Percentiles rank a stretch among this genome's conserved stretches.
These are phyloP conservation scores for Tenualosa ilisha DNA, from an alignment of 2,797 vertebrate genomes.

Conservation along the genomic window DNA sequence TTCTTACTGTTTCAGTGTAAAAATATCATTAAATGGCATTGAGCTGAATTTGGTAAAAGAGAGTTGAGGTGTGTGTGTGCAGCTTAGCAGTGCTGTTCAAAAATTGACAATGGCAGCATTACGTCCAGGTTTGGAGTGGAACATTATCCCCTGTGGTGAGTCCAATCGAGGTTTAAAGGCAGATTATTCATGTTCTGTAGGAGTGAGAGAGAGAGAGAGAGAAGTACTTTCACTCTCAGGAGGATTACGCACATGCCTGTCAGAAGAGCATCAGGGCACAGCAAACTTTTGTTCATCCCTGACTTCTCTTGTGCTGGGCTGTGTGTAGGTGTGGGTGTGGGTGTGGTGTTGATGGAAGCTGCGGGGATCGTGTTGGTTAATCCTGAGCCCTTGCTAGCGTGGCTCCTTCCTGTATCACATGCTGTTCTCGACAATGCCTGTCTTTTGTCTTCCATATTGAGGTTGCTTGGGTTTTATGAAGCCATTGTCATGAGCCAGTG, in stretches of 20 bases:
- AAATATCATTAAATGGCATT: not conserved
- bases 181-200: not conserved
- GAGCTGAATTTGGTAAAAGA: not conserved
- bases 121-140: not conserved
- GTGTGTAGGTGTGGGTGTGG: conserved; percentile 17
- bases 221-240: not conserved
- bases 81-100: not conserved
- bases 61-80: not conserved
- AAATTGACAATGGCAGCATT: not conserved
- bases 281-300: not conserved
- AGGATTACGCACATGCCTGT: not conserved
- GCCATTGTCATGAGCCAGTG: not conserved
- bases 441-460: not conserved
- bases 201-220: conserved; percentile 3
- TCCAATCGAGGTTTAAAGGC: not conserved
- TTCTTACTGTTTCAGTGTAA: not conserved
- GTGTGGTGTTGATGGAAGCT: not conserved
- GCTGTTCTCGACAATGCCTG: not conserved
- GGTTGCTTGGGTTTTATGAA: not conserved
- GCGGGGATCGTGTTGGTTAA: not conserved
- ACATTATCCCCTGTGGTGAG: not conserved
- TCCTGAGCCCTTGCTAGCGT: not conserved
- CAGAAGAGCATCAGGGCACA: not conserved
- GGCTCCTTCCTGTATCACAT: not conserved
- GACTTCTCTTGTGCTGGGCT: not conserved